Conservation (phyloP, 1,140 invertebrate species). For the Babylonia areolata region DNA sequence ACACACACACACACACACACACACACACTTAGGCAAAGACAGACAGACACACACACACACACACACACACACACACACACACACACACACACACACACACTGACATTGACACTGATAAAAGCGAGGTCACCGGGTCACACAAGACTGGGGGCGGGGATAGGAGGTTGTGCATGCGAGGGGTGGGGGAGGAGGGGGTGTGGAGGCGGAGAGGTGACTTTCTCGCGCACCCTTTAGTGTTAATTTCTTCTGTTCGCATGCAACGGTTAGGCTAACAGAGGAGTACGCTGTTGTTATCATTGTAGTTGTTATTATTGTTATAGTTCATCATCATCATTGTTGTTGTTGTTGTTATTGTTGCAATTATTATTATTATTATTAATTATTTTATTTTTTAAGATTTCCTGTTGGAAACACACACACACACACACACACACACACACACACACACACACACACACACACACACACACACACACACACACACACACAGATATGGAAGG, state of each 20-base stretch:
- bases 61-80: constrained; percentile 16
- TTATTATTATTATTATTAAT: too few relatives aligned
- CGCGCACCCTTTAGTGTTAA: too few relatives aligned
- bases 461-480: constrained; percentile 10
- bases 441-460: background rate
- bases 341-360: too few relatives aligned
- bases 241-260: too few relatives aligned
- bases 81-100: constrained; percentile 13
- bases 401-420: background rate
- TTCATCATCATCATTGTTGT: too few relatives aligned
- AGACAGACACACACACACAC: background rate
- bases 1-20: background rate
- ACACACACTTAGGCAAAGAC: too few relatives aligned
- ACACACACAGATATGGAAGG: background rate
- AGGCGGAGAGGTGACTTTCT: too few relatives aligned
- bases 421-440: background rate
- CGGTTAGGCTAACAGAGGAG: background rate
- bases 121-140: background rate
- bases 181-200: too few relatives aligned
- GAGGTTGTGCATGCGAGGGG: background rate
- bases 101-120: background rate
- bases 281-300: too few relatives aligned
- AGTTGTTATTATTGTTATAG: too few relatives aligned
- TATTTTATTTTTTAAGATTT: too few relatives aligned
- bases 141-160: background rate